Conservation (phyloP, 2,113 vertebrate genomes). For the Chaenogobius annularis region DNA sequence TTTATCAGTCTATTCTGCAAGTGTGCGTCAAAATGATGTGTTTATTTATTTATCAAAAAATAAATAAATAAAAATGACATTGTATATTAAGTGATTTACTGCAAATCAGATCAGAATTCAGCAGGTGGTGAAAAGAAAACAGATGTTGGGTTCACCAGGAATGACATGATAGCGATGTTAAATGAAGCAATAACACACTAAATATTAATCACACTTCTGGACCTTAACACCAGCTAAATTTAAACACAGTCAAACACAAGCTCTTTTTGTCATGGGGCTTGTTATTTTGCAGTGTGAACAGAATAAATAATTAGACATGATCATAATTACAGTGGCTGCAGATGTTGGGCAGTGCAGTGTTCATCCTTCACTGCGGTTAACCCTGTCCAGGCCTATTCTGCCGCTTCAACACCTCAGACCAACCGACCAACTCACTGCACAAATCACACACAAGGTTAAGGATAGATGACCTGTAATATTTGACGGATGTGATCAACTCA, state of each 20-base stretch:
- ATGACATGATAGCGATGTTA: constrained; percentile 64
- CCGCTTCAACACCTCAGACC: constrained; percentile 22
- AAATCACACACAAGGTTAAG: constrained; percentile 56
- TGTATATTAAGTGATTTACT: too few species aligned
- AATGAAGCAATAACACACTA: constrained; percentile 60
- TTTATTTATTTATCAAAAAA: too few species aligned
- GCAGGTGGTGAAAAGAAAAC: neutral
- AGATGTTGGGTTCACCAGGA: constrained; percentile 12
- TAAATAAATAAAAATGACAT: too few species aligned
- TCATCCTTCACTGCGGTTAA: constrained; percentile 59
- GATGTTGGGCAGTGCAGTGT: constrained; percentile 67
- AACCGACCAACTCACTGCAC: constrained; percentile 60
- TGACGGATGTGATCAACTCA: constrained; percentile 31
- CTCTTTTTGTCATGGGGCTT: constrained; percentile 53
- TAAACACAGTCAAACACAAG: constrained; percentile 57
- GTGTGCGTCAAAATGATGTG: too few species aligned
- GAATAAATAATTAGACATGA: constrained; percentile 59
- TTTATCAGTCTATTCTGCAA: too few species aligned
- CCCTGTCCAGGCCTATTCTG: constrained; percentile 45
- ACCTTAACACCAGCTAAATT: constrained; percentile 73
- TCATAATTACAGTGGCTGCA: constrained; percentile 68
- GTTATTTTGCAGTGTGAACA: constrained; percentile 52
- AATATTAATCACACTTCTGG: constrained; percentile 66
- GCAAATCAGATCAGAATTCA: neutral
- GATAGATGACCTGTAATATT: neutral